phyloP scores from a whole-genome alignment of 2,113 vertebrate species.

The Sphaerodactylus townsendi region DNA sequence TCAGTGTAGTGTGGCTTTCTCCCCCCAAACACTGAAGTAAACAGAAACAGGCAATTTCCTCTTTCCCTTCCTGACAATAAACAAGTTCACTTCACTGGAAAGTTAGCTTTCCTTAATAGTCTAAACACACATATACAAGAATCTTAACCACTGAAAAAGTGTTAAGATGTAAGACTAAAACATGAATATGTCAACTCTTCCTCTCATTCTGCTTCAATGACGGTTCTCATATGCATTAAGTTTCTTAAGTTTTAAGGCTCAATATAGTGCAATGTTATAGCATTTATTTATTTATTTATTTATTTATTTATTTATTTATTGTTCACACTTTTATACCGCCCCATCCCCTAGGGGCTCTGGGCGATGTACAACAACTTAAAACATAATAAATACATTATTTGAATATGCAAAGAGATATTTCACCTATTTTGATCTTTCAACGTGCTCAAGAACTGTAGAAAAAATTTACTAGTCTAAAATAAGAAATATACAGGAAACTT shows the following conservation, averaged over 20 bases:
- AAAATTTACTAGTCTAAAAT: not conserved
- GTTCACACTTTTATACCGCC: no score
- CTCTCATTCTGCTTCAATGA: not conserved
- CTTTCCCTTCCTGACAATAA: constrained; percentile 20
- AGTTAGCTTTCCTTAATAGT: not conserved
- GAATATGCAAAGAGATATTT: not conserved
- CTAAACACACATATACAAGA: constrained; percentile 16
- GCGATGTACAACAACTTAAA: no score
- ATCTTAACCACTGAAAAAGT: not conserved
- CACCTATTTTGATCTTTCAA: not conserved
- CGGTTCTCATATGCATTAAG: not conserved
- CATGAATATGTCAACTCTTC: not conserved
- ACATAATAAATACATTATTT: no score
- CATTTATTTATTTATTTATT: no score
- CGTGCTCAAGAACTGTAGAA: not conserved
- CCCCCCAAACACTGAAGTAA: constrained; percentile 21
- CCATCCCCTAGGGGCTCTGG: no score
- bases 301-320: no score
- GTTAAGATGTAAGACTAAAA: not conserved
- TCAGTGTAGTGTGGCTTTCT: not conserved
- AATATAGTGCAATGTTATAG: not conserved
- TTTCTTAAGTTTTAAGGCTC: not conserved
- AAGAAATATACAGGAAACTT: not conserved
- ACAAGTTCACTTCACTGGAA: constrained; percentile 14
- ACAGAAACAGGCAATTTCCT: constrained; percentile 23